A percentile compares a stretch with the other conserved stretches of the same genome.
These are phyloP conservation scores for Vimba vimba DNA, from an alignment of 2,113 vertebrate species.

Conservation along the genomic window DNA sequence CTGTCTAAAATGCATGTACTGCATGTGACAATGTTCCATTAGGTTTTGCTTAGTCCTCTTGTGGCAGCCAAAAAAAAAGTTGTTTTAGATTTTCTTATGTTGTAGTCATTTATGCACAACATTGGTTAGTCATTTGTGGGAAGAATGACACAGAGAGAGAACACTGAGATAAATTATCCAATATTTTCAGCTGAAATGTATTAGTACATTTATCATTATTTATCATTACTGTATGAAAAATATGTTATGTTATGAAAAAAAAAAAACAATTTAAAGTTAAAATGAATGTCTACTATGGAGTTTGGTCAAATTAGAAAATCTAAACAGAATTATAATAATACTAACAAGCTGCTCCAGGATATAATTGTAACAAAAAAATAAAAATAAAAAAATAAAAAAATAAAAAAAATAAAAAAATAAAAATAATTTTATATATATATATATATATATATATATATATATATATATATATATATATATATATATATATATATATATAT, in stretches of 20 bases:
- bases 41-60: neutral
- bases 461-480: no score
- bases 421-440: no score
- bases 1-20: neutral
- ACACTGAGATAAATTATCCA: neutral
- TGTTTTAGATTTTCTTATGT: neutral
- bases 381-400: no score
- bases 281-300: neutral
- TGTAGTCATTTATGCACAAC: neutral
- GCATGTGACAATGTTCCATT: neutral
- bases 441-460: no score
- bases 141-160: neutral
- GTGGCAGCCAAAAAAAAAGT: neutral
- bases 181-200: neutral
- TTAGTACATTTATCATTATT: neutral
- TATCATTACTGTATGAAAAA: neutral
- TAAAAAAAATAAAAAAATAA: no score
- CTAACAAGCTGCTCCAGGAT: neutral
- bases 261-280: neutral
- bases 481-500: no score
- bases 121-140: neutral
- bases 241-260: neutral
- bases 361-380: no score
- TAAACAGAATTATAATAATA: neutral
- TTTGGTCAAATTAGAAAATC: neutral